Conservation (phyloP, 2,888 invertebrate species). For the Calameuta idolon region DNA sequence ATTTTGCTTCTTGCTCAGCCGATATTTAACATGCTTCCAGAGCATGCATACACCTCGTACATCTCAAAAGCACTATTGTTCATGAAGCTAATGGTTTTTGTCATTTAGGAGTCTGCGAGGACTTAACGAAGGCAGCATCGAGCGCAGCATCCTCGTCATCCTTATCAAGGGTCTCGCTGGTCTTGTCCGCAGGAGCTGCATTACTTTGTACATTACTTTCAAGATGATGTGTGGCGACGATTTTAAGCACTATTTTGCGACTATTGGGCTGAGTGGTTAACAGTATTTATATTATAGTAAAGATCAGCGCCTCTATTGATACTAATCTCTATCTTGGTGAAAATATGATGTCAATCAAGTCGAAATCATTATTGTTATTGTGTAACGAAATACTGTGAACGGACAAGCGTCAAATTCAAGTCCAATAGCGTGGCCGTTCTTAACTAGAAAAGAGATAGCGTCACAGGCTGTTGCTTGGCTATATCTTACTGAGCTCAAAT, state of each 20-base stretch:
- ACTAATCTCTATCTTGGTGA: constrained; percentile 13
- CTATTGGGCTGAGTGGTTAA: constrained; percentile 2
- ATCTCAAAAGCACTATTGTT: neutral
- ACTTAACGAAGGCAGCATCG: constrained; percentile 59
- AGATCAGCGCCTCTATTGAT: neutral
- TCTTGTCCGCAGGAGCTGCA: constrained; percentile 45
- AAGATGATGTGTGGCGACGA: constrained; percentile 59
- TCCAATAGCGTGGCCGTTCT: constrained; percentile 30
- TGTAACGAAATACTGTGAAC: constrained; percentile 6
- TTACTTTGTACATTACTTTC: constrained; percentile 50
- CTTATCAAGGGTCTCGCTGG: constrained; percentile 50
- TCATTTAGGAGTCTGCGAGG: constrained; percentile 61
- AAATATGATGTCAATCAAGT: constrained; percentile 13
- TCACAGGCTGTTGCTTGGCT: neutral
- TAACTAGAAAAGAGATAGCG: constrained; percentile 22
- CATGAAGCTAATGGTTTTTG: constrained; percentile 4
- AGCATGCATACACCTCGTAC: neutral
- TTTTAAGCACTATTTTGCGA: constrained; percentile 4
- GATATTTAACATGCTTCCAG: neutral
- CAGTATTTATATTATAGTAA: constrained; percentile 1
- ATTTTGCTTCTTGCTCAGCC: constrained; percentile 1
- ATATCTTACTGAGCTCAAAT: neutral
- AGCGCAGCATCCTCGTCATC: constrained; percentile 58
- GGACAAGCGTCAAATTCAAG: constrained; percentile 30
- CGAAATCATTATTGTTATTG: constrained; percentile 32